phyloP scores from a whole-genome alignment of 1,140 invertebrate genomes.

The Radopholus similis region DNA sequence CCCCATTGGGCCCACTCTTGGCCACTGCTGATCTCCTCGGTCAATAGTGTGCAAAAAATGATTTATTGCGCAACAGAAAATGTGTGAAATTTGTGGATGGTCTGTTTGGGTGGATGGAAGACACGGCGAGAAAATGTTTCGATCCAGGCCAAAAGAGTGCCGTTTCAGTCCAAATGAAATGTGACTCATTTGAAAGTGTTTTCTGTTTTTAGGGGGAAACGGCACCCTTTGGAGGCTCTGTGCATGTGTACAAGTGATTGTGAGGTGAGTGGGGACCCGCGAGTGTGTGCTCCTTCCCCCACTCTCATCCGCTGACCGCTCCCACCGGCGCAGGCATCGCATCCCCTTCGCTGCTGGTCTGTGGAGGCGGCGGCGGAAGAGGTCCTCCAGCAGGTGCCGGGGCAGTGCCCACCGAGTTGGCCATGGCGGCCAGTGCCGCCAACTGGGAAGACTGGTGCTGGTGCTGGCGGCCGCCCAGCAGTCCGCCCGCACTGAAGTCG shows the following conservation, averaged over 20 bases:
- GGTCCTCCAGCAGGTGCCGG: background rate
- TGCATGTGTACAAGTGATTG: too few relatives aligned
- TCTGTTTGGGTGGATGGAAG: background rate
- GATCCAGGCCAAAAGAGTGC: background rate
- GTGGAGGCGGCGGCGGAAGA: background rate
- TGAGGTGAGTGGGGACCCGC: too few relatives aligned
- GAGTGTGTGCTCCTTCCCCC: background rate
- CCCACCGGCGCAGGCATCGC: background rate
- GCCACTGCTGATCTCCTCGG: too few relatives aligned
- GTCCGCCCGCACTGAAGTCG: background rate
- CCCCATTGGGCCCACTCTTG: too few relatives aligned
- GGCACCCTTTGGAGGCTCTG: too few relatives aligned
- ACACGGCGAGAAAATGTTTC: background rate
- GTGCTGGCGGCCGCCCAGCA: too few relatives aligned
- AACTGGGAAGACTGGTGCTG: constrained; percentile 1
- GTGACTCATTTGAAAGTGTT: background rate
- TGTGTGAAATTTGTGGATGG: background rate
- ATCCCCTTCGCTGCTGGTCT: background rate
- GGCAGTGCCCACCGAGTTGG: constrained; percentile 15
- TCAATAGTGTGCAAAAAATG: too few relatives aligned
- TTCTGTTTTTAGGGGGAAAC: too few relatives aligned
- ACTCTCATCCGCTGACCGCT: background rate
- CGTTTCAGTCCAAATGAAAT: too few relatives aligned
- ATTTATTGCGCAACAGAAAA: constrained; percentile 5
- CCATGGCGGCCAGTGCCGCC: constrained; percentile 16